These are phyloP conservation scores for Maconellicoccus hirsutus DNA, from an alignment of 1,140 invertebrate genomes.

Conservation along the genomic window DNA sequence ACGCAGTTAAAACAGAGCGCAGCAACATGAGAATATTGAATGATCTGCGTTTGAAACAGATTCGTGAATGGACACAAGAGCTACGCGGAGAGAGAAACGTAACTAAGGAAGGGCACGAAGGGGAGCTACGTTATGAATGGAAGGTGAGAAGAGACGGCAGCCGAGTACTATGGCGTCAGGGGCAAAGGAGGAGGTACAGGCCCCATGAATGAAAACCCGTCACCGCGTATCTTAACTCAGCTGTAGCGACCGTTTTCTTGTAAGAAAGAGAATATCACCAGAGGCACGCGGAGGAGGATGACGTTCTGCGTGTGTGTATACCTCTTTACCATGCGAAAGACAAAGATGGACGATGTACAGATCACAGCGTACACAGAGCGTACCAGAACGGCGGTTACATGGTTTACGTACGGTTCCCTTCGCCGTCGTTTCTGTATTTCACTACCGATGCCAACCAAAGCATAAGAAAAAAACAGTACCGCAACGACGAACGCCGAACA, in stretches of 20 bases:
- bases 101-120: neutral
- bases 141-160: neutral
- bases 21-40: neutral
- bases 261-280: neutral
- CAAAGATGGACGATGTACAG: no score
- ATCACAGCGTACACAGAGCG: no score
- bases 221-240: neutral
- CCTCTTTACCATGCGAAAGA: no score
- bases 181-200: neutral
- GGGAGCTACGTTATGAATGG: neutral
- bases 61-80: neutral
- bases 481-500: no score
- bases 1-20: conserved; percentile 7
- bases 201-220: conserved; percentile 2
- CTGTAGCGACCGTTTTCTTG: neutral
- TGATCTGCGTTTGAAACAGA: conserved; percentile 3
- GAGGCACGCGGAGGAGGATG: neutral
- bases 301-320: no score
- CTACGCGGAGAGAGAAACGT: neutral
- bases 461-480: no score
- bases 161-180: neutral
- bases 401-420: no score
- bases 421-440: no score
- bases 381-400: neutral
- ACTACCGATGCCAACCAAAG: no score